These are phyloP conservation scores for Hirudinaria manillensis DNA, from an alignment of 2,888 invertebrate species.

Conservation along the genomic window DNA sequence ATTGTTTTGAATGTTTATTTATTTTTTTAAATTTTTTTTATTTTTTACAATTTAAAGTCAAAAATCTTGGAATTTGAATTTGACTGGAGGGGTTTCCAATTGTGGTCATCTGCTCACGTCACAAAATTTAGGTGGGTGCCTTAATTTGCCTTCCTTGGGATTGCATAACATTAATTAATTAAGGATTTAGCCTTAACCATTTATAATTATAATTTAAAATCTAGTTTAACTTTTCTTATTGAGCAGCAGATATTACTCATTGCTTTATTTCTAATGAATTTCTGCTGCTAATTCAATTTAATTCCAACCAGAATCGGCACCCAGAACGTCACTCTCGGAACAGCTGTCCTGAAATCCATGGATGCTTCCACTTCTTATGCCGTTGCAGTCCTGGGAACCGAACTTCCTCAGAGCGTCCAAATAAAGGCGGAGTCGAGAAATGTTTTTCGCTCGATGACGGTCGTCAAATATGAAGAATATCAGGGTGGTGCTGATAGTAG, in stretches of 20 bases:
- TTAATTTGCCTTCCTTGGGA: background rate
- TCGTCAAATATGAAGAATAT: background rate
- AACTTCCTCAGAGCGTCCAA: background rate
- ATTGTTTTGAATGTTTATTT: too few species aligned
- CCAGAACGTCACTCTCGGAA: background rate
- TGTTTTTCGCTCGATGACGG: background rate
- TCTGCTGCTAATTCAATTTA: background rate
- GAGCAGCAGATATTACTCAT: too few species aligned
- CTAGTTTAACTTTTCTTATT: too few species aligned
- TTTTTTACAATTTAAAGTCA: too few species aligned
- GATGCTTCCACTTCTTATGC: background rate
- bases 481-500: background rate
- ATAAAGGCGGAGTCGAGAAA: background rate
- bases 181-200: too few species aligned
- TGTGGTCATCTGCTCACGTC: background rate
- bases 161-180: too few species aligned
- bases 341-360: background rate
- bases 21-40: too few species aligned
- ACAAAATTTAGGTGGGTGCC: background rate
- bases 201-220: too few species aligned
- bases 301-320: too few species aligned
- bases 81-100: background rate
- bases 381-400: background rate
- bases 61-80: background rate
- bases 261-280: background rate